phyloP scores from a whole-genome alignment of 2,888 invertebrate genomes.

The Scrobipalpa atriplicella region DNA sequence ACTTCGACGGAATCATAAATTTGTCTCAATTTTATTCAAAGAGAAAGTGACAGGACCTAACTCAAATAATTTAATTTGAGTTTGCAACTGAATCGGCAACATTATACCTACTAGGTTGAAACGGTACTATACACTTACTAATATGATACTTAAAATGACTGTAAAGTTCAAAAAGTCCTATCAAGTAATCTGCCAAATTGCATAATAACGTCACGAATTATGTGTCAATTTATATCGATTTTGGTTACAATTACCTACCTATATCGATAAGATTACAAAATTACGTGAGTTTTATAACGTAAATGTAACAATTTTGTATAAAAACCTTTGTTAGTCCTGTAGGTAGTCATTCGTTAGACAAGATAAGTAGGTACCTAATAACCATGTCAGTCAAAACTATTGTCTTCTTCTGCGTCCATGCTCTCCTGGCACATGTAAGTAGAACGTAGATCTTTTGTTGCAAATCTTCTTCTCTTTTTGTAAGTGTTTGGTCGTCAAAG shows the following conservation, averaged over 20 bases:
- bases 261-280: constrained; percentile 5
- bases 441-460: too few species aligned
- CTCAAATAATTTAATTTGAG: too few species aligned
- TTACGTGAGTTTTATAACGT: background rate
- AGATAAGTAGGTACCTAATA: too few species aligned
- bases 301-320: background rate
- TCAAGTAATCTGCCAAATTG: background rate
- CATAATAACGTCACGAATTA: background rate
- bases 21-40: too few species aligned
- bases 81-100: too few species aligned
- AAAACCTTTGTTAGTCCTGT: background rate
- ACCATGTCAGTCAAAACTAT: background rate
- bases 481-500: too few species aligned
- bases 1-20: too few species aligned
- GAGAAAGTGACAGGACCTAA: too few species aligned
- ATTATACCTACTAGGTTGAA: too few species aligned
- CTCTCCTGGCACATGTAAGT: constrained; percentile 1
- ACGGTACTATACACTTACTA: too few species aligned
- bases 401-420: background rate
- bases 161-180: background rate
- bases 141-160: too few species aligned
- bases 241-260: background rate
- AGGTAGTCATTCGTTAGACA: background rate
- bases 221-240: background rate
- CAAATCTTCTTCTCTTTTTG: too few species aligned